These are phyloP conservation scores for Aleiodes testaceus DNA, from an alignment of 2,888 invertebrate species.

Conservation along the genomic window DNA sequence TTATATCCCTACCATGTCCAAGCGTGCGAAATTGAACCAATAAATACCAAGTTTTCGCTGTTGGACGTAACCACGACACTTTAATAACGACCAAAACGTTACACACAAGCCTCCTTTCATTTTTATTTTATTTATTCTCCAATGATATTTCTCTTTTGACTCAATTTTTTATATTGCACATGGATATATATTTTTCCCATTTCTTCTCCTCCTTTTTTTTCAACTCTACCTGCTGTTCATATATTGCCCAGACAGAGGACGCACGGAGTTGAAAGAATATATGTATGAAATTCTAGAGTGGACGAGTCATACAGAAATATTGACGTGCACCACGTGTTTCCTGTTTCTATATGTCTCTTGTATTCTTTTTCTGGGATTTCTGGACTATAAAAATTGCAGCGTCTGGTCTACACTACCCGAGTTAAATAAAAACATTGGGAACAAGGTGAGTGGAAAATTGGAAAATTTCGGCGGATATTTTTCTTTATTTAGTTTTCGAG, in stretches of 20 bases:
- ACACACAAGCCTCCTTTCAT: conserved; percentile 8
- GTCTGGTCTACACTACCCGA: neutral
- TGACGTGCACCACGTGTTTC: conserved; percentile 26
- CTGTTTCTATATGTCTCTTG: neutral
- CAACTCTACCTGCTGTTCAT: conserved; percentile 8
- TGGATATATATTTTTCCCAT: conserved; percentile 1
- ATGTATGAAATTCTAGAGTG: conserved; percentile 23
- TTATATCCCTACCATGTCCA: conserved; percentile 10
- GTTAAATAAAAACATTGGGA: conserved; percentile 19
- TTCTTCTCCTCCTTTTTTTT: neutral
- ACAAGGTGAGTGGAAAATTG: neutral
- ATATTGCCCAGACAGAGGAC: conserved; percentile 28
- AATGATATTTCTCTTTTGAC: conserved; percentile 2
- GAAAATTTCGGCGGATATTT: neutral
- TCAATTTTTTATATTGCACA: conserved; percentile 30
- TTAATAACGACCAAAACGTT: conserved; percentile 50
- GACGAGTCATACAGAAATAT: conserved; percentile 29
- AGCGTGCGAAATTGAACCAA: conserved; percentile 55
- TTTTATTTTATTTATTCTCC: conserved; percentile 26
- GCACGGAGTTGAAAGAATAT: conserved; percentile 18
- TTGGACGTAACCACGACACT: conserved; percentile 47
- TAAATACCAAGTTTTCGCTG: conserved; percentile 57
- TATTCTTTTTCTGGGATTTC: conserved; percentile 18
- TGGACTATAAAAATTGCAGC: conserved; percentile 14
- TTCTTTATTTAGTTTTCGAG: too few relatives aligned